Base-by-base conservation (phyloP, 92 coral and sea anemone species). In the Epizoanthus fatuus region DNA sequence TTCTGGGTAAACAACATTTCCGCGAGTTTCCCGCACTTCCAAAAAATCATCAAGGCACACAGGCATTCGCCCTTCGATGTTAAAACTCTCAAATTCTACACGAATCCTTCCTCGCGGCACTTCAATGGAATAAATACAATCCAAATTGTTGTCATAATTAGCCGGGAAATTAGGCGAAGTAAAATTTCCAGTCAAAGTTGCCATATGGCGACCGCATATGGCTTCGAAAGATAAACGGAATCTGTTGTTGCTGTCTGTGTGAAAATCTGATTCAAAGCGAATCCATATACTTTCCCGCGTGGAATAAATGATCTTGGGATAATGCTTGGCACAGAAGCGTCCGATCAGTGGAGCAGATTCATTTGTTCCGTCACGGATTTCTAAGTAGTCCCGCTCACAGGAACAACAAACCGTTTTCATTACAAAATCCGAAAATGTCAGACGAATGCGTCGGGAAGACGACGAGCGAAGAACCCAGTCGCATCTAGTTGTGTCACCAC, bases 21-120 rank as follows among this genome's bases (percentile, higher is more conserved):
- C 85, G 64, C 85, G 84, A 10, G 89, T 93, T 74, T 97, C 99
- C 19, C 69, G 94, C 65, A 97, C 95, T 51, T 88, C 94, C 10
- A 97, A 63, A 80, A 84, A 95, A 75, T 93, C 98, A 44, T 86
- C 84, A 11, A 89, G 72, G 76, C 99, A 95, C 83, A 82, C 74
- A 13, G 94, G 89, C 91, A 91, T 92, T 39, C 92, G 81, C 60
- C 94, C 94, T 80, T 92, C 92, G 55, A 95, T 74, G 49, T 75
- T 84, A 73, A 97, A 97, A 66, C 89, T 86, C 49, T 86, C 92
- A 69, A 97, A 95, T 19, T 89, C 85, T 13, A 97, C 91, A 40
- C 96, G 96, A 19, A 97, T 79, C 71, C 98, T 87, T 66, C 99
- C 98, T 49, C 67, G 92, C 1, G 99, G 99, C 2, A 93, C 99